A percentile compares a stretch with the other conserved stretches of the same genome.
Conservation (phyloP, 2,113 vertebrate species). For the Tenebrosternarchus preto region DNA sequence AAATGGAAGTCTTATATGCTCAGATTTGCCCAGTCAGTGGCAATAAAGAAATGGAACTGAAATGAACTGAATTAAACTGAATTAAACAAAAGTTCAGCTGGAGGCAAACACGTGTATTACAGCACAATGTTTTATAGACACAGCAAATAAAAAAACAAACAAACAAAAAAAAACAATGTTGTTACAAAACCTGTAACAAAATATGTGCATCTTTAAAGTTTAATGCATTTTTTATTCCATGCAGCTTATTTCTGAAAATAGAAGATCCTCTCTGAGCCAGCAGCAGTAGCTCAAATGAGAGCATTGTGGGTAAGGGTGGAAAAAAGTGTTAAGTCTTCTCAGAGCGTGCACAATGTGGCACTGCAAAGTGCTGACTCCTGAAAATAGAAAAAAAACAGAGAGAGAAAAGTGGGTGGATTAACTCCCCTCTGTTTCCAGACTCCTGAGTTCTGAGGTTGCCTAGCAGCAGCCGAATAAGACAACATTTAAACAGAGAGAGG, state of each 20-base stretch:
- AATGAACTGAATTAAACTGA: no score
- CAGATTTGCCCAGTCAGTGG: no score
- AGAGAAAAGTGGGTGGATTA: constrained; percentile 55
- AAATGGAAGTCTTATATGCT: no score
- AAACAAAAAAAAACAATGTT: no score
- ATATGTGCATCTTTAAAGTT: no score
- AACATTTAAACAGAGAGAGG: constrained; percentile 36
- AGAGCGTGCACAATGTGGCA: neutral
- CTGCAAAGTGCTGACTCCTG: constrained; percentile 62
- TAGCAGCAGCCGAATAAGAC: constrained; percentile 62
- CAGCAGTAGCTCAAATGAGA: constrained; percentile 11
- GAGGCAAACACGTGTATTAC: no score
- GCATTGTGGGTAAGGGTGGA: neutral
- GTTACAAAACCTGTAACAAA: no score
- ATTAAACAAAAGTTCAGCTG: no score
- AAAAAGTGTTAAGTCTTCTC: neutral
- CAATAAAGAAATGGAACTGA: no score
- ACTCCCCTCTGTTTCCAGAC: constrained; percentile 46
- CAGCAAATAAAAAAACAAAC: no score
- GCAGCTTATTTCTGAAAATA: constrained; percentile 16
- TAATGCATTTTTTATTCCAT: no score
- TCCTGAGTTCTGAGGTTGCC: constrained; percentile 61
- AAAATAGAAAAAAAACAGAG: constrained; percentile 50
- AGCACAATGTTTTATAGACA: no score
- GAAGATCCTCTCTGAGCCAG: neutral